Percentiles rank a stretch among this genome's conserved stretches.
These are phyloP conservation scores for Aelia acuminata DNA, from an alignment of 2,888 invertebrate genomes.

Conservation along the genomic window DNA sequence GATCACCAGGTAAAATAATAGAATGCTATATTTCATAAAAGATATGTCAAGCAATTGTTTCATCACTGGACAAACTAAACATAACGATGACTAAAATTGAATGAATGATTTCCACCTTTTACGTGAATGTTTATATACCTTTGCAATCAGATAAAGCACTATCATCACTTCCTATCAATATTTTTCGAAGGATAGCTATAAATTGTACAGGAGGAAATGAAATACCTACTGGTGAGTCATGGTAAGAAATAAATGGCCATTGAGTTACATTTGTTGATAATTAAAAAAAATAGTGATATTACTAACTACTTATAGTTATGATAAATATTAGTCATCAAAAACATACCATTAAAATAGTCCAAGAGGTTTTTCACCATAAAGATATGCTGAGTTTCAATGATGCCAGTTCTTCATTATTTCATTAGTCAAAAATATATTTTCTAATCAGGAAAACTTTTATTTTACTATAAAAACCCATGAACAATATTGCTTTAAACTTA, in stretches of 20 bases:
- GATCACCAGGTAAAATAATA: neutral
- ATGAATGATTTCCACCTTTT: neutral
- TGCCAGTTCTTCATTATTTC: neutral
- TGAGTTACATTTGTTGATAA: neutral
- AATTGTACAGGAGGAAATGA: neutral
- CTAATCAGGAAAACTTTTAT: neutral
- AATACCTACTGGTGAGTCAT: neutral
- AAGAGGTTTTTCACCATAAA: neutral
- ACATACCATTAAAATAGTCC: neutral
- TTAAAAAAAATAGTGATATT: neutral
- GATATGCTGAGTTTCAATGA: neutral
- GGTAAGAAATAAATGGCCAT: neutral
- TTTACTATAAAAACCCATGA: neutral
- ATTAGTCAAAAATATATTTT: neutral
- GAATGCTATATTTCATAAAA: neutral
- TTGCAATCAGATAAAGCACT: slow-evolving; percentile 2
- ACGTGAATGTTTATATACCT: neutral
- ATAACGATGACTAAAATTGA: neutral
- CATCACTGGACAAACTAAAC: neutral
- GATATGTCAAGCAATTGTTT: neutral
- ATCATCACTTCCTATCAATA: slow-evolving; percentile 35
- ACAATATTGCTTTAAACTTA: neutral
- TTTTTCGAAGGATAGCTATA: neutral
- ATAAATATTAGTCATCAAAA: neutral
- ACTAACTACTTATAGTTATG: neutral